A percentile compares a stretch with the other conserved stretches of the same genome.
These are phyloP conservation scores for Harlomillsia oculata DNA, from an alignment of 1,140 invertebrate genomes.

Conservation along the genomic window DNA sequence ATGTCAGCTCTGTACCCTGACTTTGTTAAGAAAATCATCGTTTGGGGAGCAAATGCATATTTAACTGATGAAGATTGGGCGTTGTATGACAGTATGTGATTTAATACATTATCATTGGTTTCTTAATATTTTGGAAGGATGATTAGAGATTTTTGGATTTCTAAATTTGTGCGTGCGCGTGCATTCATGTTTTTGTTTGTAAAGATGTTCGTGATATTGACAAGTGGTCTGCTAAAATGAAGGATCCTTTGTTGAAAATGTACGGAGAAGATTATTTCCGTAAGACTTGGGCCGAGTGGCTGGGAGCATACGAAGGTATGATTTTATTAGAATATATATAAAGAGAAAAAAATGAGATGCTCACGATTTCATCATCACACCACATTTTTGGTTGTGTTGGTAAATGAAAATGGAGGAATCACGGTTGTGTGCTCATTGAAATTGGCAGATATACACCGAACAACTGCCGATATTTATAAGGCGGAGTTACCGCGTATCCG, in stretches of 20 bases:
- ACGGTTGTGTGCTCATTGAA: no score
- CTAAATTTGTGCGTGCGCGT: neutral
- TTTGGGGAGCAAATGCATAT: slow-evolving; percentile 69
- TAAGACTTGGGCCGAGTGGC: slow-evolving; percentile 36
- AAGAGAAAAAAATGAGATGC: no score
- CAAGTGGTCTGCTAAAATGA: slow-evolving; percentile 41
- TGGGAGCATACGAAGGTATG: slow-evolving; percentile 38
- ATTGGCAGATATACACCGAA: no score
- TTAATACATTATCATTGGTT: no score
- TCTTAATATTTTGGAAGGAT: neutral
- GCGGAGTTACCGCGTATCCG: slow-evolving; percentile 51
- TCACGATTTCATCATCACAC: no score
- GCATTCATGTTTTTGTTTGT: neutral
- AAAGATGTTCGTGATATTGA: slow-evolving; percentile 37
- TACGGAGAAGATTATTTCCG: slow-evolving; percentile 42
- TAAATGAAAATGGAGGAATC: slow-evolving; percentile 49
- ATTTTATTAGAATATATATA: slow-evolving; percentile 44
- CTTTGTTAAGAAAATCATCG: slow-evolving; percentile 58
- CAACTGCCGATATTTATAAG: slow-evolving; percentile 69
- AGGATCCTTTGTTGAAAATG: slow-evolving; percentile 38
- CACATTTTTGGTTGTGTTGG: no score
- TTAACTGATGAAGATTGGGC: slow-evolving; percentile 58
- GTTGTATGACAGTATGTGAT: slow-evolving; percentile 48
- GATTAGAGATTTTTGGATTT: neutral
- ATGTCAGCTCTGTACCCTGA: slow-evolving; percentile 58